These are phyloP conservation scores for Chrysaora quinquecirrha DNA, from an alignment of 30 jellyfish, hydroid and myxozoan genomes.

Conservation along the genomic window DNA sequence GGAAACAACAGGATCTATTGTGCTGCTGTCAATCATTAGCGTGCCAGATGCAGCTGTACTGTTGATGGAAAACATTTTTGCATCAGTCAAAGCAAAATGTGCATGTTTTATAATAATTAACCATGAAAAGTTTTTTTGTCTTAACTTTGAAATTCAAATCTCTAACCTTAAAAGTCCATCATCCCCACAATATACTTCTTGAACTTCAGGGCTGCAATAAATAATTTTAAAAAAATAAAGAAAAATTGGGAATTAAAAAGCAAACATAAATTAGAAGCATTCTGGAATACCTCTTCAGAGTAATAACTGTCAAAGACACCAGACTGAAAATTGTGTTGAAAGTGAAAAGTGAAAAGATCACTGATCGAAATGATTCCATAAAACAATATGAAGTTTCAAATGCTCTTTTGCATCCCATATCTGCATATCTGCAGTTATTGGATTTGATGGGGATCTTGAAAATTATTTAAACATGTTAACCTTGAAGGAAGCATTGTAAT, in stretches of 20 bases:
- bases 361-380: not conserved
- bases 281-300: no score
- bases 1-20: conserved; percentile 98
- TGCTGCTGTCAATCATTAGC: conserved; percentile 93
- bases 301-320: no score
- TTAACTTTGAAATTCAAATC: no score
- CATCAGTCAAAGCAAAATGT: no score
- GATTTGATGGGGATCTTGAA: no score
- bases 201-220: conserved; percentile 91
- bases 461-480: no score
- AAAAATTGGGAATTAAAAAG: no score
- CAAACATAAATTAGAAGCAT: no score
- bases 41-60: conserved; percentile 87
- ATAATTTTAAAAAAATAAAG: not conserved
- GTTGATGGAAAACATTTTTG: not conserved
- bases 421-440: not conserved
- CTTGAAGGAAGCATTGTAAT: conserved; percentile 97
- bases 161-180: conserved; percentile 89
- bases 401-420: not conserved
- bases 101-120: no score
- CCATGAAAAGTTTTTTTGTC: no score
- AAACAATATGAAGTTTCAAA: not conserved
- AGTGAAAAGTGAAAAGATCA: not conserved
- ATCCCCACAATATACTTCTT: conserved; percentile 90
- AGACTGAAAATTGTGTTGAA: no score